Evolutionary conservation across 2,888 invertebrate species (phyloP), one percentile per base, ranked within the genome.

Genomic region (Cryptus armator): DNA sequence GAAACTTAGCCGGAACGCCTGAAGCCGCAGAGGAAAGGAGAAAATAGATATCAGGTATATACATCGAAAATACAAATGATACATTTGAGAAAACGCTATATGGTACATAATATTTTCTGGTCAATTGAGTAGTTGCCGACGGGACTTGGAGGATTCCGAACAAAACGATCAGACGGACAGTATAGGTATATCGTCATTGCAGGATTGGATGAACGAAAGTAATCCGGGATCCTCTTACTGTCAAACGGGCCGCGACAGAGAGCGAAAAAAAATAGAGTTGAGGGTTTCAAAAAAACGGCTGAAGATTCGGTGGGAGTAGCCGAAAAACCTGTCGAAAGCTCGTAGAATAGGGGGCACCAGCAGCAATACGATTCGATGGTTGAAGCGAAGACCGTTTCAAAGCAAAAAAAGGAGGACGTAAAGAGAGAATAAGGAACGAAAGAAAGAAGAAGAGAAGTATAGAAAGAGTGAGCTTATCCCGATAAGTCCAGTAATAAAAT

Each of bases 401-500:
- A 14, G 43, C 64, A 79, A 75, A 72, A 80, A 46, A 75, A 48
- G 72, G 64, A 44, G 74, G 56, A 83, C 67, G 24, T 46, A 62
- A 68, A 44, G 46, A 46, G 75, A 53, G 16, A 76, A n/a, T 24
- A 62, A 48, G 62, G 24, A 24, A 10, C 32, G 77, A 19, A 37
- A 62, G 68, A 59, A 51, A 79, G 79, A 74, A 80, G 67, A 66
- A 76, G 83, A 87, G 75, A 75, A 68, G 66, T 66, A 86, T 84
- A 84, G 59, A 78, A 79, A 87, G 83, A 84, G 83, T 83, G 83
- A 87, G 84, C 81, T 84, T 78, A 84, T 84, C 84, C 77, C 67
- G 84, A 81, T 84, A 81, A 84, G 81, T 81, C 81, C 68, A 74
- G 81, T 84, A 81, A 84, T 84, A 84, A 84, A 84, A 84, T 84